These are phyloP conservation scores for Channa maculata DNA, from an alignment of 2,113 vertebrate genomes.

Conservation along the genomic window DNA sequence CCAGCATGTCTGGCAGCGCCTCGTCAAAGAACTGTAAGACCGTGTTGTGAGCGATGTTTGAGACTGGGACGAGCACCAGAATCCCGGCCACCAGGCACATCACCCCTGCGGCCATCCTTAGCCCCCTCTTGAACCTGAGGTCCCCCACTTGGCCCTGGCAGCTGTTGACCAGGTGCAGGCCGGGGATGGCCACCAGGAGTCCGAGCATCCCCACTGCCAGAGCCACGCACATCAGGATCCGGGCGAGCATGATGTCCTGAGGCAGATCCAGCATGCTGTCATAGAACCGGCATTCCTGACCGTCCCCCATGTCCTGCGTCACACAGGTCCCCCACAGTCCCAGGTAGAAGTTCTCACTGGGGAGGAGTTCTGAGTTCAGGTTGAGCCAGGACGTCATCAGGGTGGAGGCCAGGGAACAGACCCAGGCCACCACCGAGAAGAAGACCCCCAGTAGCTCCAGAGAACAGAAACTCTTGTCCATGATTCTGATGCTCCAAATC, in stretches of 20 bases:
- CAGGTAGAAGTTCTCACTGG: conserved; percentile 70
- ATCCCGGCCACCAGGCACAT: conserved; percentile 64
- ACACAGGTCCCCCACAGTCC: conserved; percentile 82
- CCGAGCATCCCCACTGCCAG: conserved; percentile 59
- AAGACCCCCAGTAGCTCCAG: conserved; percentile 73
- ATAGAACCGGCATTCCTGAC: conserved; percentile 66
- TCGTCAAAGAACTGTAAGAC: conserved; percentile 70
- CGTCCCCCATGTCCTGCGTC: conserved; percentile 68
- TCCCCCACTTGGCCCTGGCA: conserved; percentile 49
- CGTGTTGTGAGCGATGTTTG: conserved; percentile 65
- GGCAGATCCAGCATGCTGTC: conserved; percentile 67
- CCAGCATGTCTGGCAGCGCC: conserved; percentile 57
- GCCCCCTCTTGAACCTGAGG: conserved; percentile 58
- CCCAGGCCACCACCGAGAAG: conserved; percentile 65
- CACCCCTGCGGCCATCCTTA: conserved; percentile 51
- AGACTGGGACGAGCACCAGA: conserved; percentile 72
- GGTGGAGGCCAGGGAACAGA: conserved; percentile 77
- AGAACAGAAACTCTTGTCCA: conserved; percentile 53
- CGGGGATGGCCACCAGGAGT: conserved; percentile 70
- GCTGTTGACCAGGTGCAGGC: conserved; percentile 66
- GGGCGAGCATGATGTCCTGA: conserved; percentile 63
- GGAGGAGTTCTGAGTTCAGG: conserved; percentile 71
- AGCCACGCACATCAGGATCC: conserved; percentile 66
- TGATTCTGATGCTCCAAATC: conserved; percentile 15
- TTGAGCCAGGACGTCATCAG: conserved; percentile 78